These are phyloP conservation scores for Euclidia mi DNA, from an alignment of 2,888 invertebrate species.

Conservation along the genomic window DNA sequence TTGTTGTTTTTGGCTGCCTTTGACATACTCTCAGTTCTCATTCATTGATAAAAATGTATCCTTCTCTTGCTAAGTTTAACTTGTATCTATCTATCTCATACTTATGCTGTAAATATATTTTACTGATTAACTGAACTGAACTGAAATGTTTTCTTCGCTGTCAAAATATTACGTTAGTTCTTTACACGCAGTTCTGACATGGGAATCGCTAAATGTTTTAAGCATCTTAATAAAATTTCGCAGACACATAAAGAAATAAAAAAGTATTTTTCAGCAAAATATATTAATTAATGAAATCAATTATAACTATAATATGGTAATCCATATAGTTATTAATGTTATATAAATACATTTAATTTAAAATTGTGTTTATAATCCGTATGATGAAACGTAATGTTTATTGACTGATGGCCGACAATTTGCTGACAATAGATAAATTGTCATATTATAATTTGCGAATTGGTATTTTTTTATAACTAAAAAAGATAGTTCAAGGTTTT, in stretches of 20 bases:
- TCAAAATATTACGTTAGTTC: constrained; percentile 31
- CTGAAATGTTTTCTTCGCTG: constrained; percentile 19
- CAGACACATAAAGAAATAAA: too few relatives aligned
- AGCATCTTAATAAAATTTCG: too few relatives aligned
- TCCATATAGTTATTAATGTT: too few relatives aligned
- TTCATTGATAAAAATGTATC: not conserved
- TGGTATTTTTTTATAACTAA: constrained; percentile 61
- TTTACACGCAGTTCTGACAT: constrained; percentile 16
- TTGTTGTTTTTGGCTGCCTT: not conserved
- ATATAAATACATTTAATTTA: too few relatives aligned
- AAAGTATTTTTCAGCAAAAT: too few relatives aligned
- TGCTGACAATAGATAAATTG: constrained; percentile 58
- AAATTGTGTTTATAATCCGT: not conserved
- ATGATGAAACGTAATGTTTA: constrained; percentile 50
- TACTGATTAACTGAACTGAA: not conserved
- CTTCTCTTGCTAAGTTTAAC: constrained; percentile 6
- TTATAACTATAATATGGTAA: too few relatives aligned
- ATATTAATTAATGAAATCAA: too few relatives aligned
- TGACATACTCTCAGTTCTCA: constrained; percentile 3
- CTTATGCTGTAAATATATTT: constrained; percentile 21
- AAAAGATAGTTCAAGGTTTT: constrained; percentile 59
- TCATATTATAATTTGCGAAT: constrained; percentile 67
- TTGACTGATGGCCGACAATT: constrained; percentile 59
- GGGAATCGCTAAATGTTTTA: too few relatives aligned
- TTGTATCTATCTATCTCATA: constrained; percentile 22